A percentile compares a stretch with the other conserved stretches of the same genome.
Conservation (phyloP, 2,113 vertebrate genomes). For the Ceratotherium simum region DNA sequence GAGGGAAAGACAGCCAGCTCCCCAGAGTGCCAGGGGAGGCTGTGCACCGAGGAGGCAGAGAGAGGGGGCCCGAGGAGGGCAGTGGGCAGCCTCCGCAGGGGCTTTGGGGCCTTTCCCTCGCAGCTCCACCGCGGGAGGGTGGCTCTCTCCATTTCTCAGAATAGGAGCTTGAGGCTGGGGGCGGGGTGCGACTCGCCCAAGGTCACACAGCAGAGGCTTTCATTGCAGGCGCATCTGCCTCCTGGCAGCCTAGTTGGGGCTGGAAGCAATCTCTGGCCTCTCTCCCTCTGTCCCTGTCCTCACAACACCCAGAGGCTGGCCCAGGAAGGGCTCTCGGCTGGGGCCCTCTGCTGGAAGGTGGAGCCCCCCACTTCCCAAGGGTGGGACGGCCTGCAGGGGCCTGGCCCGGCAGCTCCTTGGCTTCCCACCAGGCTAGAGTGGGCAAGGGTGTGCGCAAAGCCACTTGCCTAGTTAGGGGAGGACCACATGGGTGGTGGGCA, state of each 20-base stretch:
- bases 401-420: neutral
- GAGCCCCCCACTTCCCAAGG: neutral
- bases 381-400: neutral
- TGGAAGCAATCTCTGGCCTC: neutral
- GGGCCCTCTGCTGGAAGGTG: neutral
- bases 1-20: constrained; percentile 59
- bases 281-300: neutral
- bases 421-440: neutral
- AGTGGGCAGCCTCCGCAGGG: neutral
- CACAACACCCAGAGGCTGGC: neutral
- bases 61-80: neutral
- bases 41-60: neutral
- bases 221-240: neutral
- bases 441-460: too few species aligned
- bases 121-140: neutral
- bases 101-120: neutral
- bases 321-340: neutral
- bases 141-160: constrained; percentile 42
- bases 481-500: neutral
- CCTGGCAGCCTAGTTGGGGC: neutral
- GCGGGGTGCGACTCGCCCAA: constrained; percentile 42
- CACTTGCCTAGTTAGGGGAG: neutral
- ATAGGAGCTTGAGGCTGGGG: neutral
- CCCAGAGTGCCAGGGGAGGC: constrained; percentile 3
- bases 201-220: constrained; percentile 50